Evolutionary conservation across 2,888 invertebrate species (phyloP).

Genomic region (Pyralis farinalis): DNA sequence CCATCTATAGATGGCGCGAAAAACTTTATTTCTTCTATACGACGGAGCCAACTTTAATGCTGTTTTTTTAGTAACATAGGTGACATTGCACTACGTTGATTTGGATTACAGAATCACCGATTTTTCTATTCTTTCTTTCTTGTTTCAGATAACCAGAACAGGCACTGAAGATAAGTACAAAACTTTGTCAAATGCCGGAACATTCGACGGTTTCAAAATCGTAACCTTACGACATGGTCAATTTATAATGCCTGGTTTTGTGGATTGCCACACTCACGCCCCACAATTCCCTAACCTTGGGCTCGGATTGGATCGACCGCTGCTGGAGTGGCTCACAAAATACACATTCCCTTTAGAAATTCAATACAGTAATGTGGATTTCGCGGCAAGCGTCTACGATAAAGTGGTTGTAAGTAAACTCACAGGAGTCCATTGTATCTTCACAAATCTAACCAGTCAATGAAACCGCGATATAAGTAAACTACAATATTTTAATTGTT

Average conservation of each 20-base stretch:
- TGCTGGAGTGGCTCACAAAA: constrained; percentile 91
- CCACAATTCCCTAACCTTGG: constrained; percentile 94
- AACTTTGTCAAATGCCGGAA: constrained; percentile 24
- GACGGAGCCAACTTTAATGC: too few relatives aligned
- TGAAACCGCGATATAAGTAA: too few relatives aligned
- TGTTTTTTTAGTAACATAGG: too few relatives aligned
- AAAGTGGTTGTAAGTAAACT: constrained; percentile 88
- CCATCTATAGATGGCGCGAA: too few relatives aligned
- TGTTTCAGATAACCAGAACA: constrained; percentile 32
- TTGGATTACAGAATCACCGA: too few relatives aligned
- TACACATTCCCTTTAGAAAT: constrained; percentile 94
- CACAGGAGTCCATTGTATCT: too few relatives aligned
- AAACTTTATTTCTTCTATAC: too few relatives aligned
- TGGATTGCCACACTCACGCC: constrained; percentile 95
- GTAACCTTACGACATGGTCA: constrained; percentile 60
- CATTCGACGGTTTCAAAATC: constrained; percentile 33
- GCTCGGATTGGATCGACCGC: constrained; percentile 88
- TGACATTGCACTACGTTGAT: too few relatives aligned
- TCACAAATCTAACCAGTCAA: too few relatives aligned
- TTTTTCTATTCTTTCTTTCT: too few relatives aligned
- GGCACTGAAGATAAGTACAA: constrained; percentile 41
- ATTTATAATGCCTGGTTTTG: constrained; percentile 92
- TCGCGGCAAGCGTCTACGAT: constrained; percentile 86
- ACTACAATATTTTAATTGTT: too few relatives aligned
- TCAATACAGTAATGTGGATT: constrained; percentile 84